phyloP scores from a whole-genome alignment of 2,113 vertebrate genomes.

The Riparia riparia region DNA sequence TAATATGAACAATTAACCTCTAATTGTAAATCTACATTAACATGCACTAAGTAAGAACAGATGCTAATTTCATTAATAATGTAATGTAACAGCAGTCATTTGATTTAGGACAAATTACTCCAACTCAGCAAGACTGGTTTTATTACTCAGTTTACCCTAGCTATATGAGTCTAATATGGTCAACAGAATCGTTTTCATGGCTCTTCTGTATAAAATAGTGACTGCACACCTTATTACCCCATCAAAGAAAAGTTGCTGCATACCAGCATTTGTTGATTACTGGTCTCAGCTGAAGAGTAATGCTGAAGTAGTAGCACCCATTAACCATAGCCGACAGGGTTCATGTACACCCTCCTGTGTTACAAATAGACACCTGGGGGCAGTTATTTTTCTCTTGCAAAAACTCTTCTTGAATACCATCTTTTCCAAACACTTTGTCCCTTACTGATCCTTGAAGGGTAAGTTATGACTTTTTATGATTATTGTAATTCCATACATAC shows the following conservation, averaged over 20 bases:
- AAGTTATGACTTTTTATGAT: not conserved
- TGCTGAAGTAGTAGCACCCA: not conserved
- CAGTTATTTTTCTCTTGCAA: not conserved
- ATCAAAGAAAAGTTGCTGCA: not conserved
- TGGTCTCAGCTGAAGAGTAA: not conserved
- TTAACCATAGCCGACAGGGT: not conserved
- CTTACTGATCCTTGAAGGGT: not conserved
- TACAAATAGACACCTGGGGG: not conserved
- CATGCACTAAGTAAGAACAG: not conserved
- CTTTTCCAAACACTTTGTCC: not conserved
- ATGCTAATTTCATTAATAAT: conserved; percentile 33
- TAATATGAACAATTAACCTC: conserved; percentile 10
- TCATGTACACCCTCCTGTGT: not conserved
- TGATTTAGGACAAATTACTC: not conserved
- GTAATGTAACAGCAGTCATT: not conserved
- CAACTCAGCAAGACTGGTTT: not conserved
- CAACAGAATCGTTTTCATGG: not conserved
- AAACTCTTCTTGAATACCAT: not conserved
- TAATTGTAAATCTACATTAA: conserved; percentile 1
- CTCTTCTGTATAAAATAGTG: not conserved
- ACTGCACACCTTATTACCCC: not conserved
- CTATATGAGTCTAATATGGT: not conserved
- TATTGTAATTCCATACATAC: not conserved
- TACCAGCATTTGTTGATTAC: rapidly evolving
- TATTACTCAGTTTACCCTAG: not conserved